Evolutionary conservation across 2,797 vertebrate genomes (phyloP), one percentile per base, ranked within the genome.

Genomic region (Leptodactylus fallax): DNA sequence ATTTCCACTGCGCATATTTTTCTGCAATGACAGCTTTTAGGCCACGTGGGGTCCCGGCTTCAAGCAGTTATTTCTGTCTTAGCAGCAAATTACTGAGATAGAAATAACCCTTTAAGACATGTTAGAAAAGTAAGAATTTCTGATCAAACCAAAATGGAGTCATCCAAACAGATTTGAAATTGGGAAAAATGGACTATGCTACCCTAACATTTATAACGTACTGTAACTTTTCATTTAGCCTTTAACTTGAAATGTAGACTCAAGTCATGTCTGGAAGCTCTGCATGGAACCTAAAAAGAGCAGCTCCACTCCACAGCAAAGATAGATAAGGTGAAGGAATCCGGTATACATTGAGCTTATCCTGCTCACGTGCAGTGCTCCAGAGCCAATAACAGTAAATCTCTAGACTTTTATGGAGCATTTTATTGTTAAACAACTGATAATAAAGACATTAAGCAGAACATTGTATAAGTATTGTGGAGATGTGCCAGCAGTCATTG

Each of bases 361-460:
- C 58, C 72, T 63, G 56, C 71, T 77, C 83, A 77, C n/a, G 5
- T 61, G 45, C 58, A 13, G 61, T n/a, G 49, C 21, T n/a, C 17
- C 25, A 0, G 19, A 51, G 72, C 83, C 71, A 51, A 49, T 63
- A 49, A 76, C 83, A 51, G 45, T 85, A 85, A 85, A 85, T 85
- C 72, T 77, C 47, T 61, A 2, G 36, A 72, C 36, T 63, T 63
- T 85, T 85, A 85, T 77, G 83, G 72, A 61, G 60, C 56, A 19
- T 85, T 85, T 85, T 85, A 85, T 85, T 85, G 83, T 77, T 77
- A 85, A 85, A 74, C 83, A 77, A 80, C 63, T 81, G 85, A 87
- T 81, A 74, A 81, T 49, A 87, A 87, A 74, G 79, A 81, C 69
- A 81, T 87, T 87, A 63, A 87, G 65, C 61, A 86, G 36, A 79